Conservation (phyloP, 2,888 invertebrate species). For the Euphydryas editha region DNA sequence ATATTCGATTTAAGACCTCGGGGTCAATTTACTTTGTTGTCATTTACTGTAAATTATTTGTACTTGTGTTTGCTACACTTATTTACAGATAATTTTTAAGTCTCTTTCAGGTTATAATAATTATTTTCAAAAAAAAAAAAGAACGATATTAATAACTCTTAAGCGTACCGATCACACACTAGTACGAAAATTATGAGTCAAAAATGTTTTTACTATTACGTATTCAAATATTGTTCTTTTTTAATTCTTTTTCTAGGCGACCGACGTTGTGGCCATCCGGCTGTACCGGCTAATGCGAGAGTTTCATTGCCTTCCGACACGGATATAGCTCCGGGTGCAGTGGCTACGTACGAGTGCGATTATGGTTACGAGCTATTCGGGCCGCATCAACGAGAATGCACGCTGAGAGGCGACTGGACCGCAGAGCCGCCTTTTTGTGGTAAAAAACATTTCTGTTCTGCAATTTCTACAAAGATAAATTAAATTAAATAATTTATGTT, state of each 20-base stretch:
- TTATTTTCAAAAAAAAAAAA: too few species aligned
- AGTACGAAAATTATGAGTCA: too few species aligned
- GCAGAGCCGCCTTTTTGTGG: constrained; percentile 94
- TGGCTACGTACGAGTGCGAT: constrained; percentile 92
- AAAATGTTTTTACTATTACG: background rate
- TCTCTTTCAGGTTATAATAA: too few species aligned
- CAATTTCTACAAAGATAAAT: too few species aligned
- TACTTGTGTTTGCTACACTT: too few species aligned
- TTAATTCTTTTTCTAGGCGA: constrained; percentile 62
- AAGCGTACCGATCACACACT: too few species aligned
- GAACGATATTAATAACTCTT: too few species aligned
- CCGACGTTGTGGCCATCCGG: constrained; percentile 90
- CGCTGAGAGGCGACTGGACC: constrained; percentile 89
- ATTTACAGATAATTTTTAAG: too few species aligned
- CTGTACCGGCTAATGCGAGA: constrained; percentile 92
- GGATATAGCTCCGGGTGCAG: constrained; percentile 82
- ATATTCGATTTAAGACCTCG: too few species aligned
- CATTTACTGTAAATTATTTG: too few species aligned
- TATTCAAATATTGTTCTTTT: background rate
- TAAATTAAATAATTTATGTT: too few species aligned
- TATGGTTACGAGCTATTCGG: constrained; percentile 95
- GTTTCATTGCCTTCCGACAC: constrained; percentile 85
- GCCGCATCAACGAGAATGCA: constrained; percentile 87
- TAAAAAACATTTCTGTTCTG: constrained; percentile 70
- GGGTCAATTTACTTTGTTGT: too few species aligned